phyloP scores from a whole-genome alignment of 2,888 invertebrate genomes.

The Lydus trimaculatus region DNA sequence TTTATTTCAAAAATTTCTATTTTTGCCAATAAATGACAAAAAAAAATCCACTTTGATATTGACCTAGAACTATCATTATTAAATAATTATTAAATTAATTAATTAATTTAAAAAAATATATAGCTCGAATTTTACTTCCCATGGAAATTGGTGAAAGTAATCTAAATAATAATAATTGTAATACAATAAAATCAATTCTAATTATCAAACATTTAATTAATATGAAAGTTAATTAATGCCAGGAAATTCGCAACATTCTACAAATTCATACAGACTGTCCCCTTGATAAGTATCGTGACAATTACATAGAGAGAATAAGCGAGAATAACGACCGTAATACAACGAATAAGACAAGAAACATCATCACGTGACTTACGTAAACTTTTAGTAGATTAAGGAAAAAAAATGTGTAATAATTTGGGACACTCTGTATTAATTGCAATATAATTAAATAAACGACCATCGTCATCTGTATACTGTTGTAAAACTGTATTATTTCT shows the following conservation, averaged over 20 bases:
- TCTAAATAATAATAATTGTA: not conserved
- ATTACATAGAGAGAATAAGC: too few species aligned
- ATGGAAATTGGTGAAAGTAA: constrained; percentile 5
- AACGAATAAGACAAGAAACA: not conserved
- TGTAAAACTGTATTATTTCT: not conserved
- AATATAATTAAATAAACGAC: too few species aligned
- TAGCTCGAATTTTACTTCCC: not conserved
- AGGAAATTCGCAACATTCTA: not conserved
- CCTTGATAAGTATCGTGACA: too few species aligned
- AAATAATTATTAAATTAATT: not conserved
- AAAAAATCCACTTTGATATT: not conserved
- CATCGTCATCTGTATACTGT: too few species aligned
- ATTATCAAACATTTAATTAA: not conserved
- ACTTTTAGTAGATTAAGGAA: too few species aligned
- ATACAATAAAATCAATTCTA: not conserved
- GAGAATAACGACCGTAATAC: not conserved
- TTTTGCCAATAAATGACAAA: not conserved
- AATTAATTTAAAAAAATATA: not conserved
- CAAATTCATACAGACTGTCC: too few species aligned
- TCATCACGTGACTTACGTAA: not conserved
- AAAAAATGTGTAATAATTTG: too few species aligned
- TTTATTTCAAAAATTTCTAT: not conserved
- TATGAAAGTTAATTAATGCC: not conserved
- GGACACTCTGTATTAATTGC: too few species aligned
- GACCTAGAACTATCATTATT: not conserved